These are phyloP conservation scores for Neotoma lepida DNA, from an alignment of 2,113 vertebrate species.

Conservation along the genomic window DNA sequence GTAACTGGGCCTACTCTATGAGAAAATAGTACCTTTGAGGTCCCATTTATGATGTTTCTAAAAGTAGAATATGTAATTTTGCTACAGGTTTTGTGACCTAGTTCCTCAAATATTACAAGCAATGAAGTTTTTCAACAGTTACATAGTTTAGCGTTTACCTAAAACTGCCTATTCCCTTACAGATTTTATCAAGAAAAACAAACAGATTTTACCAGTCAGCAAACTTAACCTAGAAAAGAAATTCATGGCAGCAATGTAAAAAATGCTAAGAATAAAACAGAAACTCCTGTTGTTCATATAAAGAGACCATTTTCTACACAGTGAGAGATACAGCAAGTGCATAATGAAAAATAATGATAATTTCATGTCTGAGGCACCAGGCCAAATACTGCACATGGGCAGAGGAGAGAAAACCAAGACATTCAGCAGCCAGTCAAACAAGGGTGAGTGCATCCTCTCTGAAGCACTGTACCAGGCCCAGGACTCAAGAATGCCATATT, in stretches of 20 bases:
- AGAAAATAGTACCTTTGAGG: conserved; percentile 22
- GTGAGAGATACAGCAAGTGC: neutral
- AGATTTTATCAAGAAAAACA: neutral
- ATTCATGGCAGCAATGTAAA: neutral
- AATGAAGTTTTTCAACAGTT: neutral
- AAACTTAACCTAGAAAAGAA: conserved; percentile 37
- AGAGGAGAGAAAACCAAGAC: neutral
- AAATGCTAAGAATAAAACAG: neutral
- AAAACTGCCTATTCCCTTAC: neutral
- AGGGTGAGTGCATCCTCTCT: neutral
- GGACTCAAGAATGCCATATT: neutral
- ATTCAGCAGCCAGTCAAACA: neutral
- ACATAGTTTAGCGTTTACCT: neutral
- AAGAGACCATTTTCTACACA: neutral
- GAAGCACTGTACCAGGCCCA: neutral
- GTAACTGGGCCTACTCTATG: neutral
- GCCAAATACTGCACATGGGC: neutral
- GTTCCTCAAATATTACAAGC: neutral
- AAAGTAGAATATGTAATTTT: neutral
- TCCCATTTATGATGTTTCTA: conserved; percentile 33
- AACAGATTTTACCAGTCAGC: conserved; percentile 13
- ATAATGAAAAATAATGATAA: neutral
- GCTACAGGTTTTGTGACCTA: conserved; percentile 18
- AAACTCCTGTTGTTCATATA: neutral
- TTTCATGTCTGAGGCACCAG: neutral